Conservation (phyloP, 2,888 invertebrate genomes). For the Peribatodes rhomboidaria region DNA sequence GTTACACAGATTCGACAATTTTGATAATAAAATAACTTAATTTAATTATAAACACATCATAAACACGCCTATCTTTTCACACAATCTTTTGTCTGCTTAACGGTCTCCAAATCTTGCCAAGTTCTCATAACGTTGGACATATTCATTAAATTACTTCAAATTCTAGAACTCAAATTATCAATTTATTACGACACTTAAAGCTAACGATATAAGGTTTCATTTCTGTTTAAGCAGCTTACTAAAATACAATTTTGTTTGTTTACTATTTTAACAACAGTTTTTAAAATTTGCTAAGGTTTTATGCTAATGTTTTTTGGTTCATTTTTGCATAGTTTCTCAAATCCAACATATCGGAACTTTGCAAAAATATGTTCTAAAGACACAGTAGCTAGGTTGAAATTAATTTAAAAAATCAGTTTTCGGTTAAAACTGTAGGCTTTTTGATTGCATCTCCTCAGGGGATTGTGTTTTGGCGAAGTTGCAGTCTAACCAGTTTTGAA, state of each 20-base stretch:
- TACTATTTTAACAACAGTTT: conserved; percentile 4
- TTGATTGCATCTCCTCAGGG: conserved; percentile 39
- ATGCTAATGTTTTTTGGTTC: neutral
- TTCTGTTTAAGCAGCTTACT: neutral
- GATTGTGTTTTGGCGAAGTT: conserved; percentile 34
- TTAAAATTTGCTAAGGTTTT: neutral
- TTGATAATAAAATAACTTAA: conserved; percentile 23
- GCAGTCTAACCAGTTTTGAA: conserved; percentile 43
- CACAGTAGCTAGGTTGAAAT: conserved; percentile 22
- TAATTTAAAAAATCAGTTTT: conserved; percentile 14
- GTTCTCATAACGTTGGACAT: conserved; percentile 31
- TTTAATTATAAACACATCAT: conserved; percentile 8
- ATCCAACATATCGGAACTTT: neutral
- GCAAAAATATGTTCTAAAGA: neutral
- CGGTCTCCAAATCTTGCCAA: conserved; percentile 31
- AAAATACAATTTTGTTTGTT: conserved; percentile 7
- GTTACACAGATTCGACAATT: neutral
- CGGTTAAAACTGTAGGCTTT: conserved; percentile 16
- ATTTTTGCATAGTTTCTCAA: neutral
- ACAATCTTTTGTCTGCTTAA: conserved; percentile 35
- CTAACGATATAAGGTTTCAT: neutral
- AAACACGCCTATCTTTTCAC: conserved; percentile 23
- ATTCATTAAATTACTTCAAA: conserved; percentile 28
- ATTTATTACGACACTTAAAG: neutral
- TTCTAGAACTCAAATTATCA: neutral